Evolutionary conservation across 2,888 invertebrate genomes (phyloP), one percentile per base, ranked within the genome.

Genomic region (Microctonus aethiopoides): DNA sequence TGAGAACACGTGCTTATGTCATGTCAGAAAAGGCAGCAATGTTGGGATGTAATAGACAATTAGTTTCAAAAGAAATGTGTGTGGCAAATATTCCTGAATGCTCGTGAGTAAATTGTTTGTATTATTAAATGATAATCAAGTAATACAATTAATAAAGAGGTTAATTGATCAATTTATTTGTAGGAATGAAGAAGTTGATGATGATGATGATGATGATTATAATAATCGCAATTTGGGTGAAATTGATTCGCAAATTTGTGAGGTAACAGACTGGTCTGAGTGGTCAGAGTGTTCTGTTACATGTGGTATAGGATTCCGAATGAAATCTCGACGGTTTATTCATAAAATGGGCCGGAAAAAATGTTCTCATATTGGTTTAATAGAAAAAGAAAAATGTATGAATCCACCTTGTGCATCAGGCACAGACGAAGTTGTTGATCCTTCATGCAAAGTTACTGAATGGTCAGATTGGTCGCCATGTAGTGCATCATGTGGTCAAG

Each of bases 401-500:
- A 90, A 90, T 77, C 92, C 93, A 0, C 89, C 90, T 2, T 94
- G 94, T 80, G 85, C 87, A 0, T 89, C 89, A 65, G 87, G 88
- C 39, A 88, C 90, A 52, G 87, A 91, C 7, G 90, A 89, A 76
- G 76, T 87, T 0, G 83, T 89, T 1, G 92, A 92, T 87, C 90
- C 92, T 0, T 72, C 88, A 77, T 94, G 94, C 79, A 56, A 95
- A 70, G 92, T 95, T n/a, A 93, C 94, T 0, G 91, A 91, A 63
- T 98, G 97, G 97, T 92, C 94, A 68, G 93, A 94, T 76, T 98
- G 97, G 97, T 95, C 95, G 68, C 94, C 96, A 0, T 98, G 97
- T 87, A 93, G 94, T 63, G 94, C 93, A 0, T 91, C 94, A 7
- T 98, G 97, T 84, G 97, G 96, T 0, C 91, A 91, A 81, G 97